Percentiles rank a stretch among this genome's conserved stretches.
Evolutionary conservation across 2,113 vertebrate genomes (phyloP).

Genomic region (Nematolebias whitei): DNA sequence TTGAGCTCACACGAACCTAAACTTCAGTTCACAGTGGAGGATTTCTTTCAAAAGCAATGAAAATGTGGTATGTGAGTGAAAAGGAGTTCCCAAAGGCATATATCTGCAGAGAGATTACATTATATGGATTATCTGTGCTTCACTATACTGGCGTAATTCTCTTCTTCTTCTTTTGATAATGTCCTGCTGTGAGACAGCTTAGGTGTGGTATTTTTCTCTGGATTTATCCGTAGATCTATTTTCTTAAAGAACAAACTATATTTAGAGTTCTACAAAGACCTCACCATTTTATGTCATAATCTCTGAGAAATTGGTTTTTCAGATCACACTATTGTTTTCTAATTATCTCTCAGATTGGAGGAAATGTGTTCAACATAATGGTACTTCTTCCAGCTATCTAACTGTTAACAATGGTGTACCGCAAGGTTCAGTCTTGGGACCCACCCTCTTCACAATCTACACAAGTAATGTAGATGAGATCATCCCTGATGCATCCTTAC

Average conservation of each 20-base stretch:
- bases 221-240: slow-evolving; percentile 47
- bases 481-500: too few relatives aligned
- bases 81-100: slow-evolving; percentile 47
- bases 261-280: too few relatives aligned
- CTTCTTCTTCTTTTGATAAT: slow-evolving; percentile 51
- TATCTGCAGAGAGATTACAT: slow-evolving; percentile 46
- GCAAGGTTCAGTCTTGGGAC: too few relatives aligned
- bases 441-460: too few relatives aligned
- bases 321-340: too few relatives aligned
- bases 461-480: too few relatives aligned
- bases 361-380: too few relatives aligned
- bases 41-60: slow-evolving; percentile 65
- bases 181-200: slow-evolving; percentile 30
- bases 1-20: slow-evolving; percentile 16
- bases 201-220: slow-evolving; percentile 45
- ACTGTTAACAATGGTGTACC: too few relatives aligned
- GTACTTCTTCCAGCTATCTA: too few relatives aligned
- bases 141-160: slow-evolving; percentile 44
- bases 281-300: too few relatives aligned
- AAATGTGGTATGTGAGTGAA: slow-evolving; percentile 54
- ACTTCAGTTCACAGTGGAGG: slow-evolving; percentile 14
- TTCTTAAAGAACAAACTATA: slow-evolving; percentile 26
- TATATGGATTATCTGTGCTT: slow-evolving; percentile 56
- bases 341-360: too few relatives aligned
- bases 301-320: too few relatives aligned